Evolutionary conservation across 1,140 invertebrate genomes (phyloP), one percentile per base, ranked within the genome.

Genomic region (Triops cancriformis): DNA sequence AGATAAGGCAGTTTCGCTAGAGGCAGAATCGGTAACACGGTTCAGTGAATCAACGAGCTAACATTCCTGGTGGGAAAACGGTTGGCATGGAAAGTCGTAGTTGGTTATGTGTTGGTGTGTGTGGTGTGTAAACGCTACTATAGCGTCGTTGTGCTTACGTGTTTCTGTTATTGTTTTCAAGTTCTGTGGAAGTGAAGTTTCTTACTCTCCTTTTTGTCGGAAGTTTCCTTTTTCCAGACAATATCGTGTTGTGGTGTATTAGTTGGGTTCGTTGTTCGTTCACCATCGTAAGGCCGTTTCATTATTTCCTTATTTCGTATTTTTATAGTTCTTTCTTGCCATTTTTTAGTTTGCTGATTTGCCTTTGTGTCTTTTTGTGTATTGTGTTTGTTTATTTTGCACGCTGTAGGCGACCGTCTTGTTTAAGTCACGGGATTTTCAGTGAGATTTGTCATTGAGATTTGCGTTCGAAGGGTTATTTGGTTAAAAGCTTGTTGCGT

Each of bases 91-190:
- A 45, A 45, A 45, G 43, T 45, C 12, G 45, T 12, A 51, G 45
- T 14, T 51, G 45, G 45, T 51, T 51, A 7, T 11, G 45, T 51
- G 14, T 51, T 12, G 12, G 9, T 12, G 45, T 14, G 45, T 51
- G 9, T 51, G 0, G 45, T 12, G 45, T 51, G 45, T 14, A 51
- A 51, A 51, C 45, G 45, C 12, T 10, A 5, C 45, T 10, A 23
- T 51, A 51, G 45, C 45, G 45, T 51, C 45, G 45, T 51, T 51
- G 45, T 51, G 45, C 45, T 51, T 51, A 23, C 45, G 45, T 51
- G 14, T 51, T 2, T 37, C 31, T 37, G 31, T 37, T 51, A 12
- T 51, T 51, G 7, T 51, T 51, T 45, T 45, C 43, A 45, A 45
- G 43, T 45, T 45, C 43, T 45, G 43, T 45, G 43, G 10, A 45